Conservation (phyloP, 1,140 invertebrate genomes). For the Vollenhovia emeryi region DNA sequence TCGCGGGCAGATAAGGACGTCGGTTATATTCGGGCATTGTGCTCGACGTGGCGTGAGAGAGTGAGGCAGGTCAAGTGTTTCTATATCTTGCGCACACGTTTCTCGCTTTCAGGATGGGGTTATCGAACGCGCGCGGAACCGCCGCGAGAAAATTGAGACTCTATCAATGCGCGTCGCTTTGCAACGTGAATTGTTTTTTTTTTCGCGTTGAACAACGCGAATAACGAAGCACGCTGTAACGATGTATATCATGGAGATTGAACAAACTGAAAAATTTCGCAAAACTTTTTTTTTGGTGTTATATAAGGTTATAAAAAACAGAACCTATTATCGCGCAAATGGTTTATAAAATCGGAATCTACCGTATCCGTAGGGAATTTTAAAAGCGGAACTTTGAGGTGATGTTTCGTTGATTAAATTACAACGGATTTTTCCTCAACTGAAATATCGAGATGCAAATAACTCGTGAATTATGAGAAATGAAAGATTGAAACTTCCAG, state of each 20-base stretch:
- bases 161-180: slow-evolving; percentile 5
- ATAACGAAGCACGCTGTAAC: background rate
- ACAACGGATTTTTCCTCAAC: background rate
- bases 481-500: background rate
- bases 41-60: slow-evolving; percentile 53
- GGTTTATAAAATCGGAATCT: background rate
- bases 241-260: slow-evolving; percentile 1
- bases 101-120: slow-evolving; percentile 54
- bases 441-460: background rate
- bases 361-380: background rate
- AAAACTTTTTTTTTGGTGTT: background rate
- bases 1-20: slow-evolving; percentile 63
- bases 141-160: slow-evolving; percentile 27
- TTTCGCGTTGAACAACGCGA: background rate
- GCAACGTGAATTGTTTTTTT: background rate
- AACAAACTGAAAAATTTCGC: background rate
- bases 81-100: slow-evolving; percentile 61
- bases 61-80: slow-evolving; percentile 70
- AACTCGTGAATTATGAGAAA: background rate
- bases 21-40: slow-evolving; percentile 70
- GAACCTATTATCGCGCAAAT: background rate
- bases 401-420: background rate
- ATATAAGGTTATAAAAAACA: background rate
- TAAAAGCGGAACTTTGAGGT: background rate
- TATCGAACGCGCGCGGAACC: slow-evolving; percentile 35